Percentiles rank a stretch among this genome's conserved stretches.
Conservation (phyloP, 2,888 invertebrate species). For the Zonitis immaculata region DNA sequence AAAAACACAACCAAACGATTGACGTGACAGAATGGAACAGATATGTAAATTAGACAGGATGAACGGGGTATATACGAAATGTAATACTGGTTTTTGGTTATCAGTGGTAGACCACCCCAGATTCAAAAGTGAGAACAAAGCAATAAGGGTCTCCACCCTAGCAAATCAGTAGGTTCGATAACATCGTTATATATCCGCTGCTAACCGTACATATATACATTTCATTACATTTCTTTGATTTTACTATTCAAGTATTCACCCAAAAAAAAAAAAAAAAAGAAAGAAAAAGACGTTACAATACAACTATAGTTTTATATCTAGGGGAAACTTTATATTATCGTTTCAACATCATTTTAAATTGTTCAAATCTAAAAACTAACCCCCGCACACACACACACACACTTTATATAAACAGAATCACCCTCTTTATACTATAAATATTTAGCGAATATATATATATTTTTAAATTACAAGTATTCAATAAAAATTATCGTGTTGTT, state of each 20-base stretch:
- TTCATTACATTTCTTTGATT: constrained; percentile 31
- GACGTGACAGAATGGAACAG: constrained; percentile 16
- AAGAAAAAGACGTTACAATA: constrained; percentile 14
- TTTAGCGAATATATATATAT: no score
- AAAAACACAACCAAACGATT: constrained; percentile 5
- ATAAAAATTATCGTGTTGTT: no score
- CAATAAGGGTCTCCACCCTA: constrained; percentile 48
- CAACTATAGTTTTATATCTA: constrained; percentile 1
- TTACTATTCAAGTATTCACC: constrained; percentile 24
- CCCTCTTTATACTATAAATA: constrained; percentile 7
- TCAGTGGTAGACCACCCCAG: constrained; percentile 47
- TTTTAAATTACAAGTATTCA: no score
- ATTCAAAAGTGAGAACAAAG: constrained; percentile 50
- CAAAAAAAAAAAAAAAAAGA: no score
- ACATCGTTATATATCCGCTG: constrained; percentile 47
- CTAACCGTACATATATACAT: constrained; percentile 31
- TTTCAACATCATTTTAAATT: constrained; percentile 20
- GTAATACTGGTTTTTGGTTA: constrained; percentile 47
- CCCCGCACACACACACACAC: background rate
- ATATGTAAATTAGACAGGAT: constrained; percentile 37
- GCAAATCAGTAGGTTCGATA: constrained; percentile 49
- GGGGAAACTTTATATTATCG: constrained; percentile 17
- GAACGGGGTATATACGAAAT: constrained; percentile 38
- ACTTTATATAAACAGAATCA: background rate
- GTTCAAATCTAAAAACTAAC: constrained; percentile 6